Conservation (phyloP, 2,797 vertebrate genomes). For the Odontamblyopus rebecca region DNA sequence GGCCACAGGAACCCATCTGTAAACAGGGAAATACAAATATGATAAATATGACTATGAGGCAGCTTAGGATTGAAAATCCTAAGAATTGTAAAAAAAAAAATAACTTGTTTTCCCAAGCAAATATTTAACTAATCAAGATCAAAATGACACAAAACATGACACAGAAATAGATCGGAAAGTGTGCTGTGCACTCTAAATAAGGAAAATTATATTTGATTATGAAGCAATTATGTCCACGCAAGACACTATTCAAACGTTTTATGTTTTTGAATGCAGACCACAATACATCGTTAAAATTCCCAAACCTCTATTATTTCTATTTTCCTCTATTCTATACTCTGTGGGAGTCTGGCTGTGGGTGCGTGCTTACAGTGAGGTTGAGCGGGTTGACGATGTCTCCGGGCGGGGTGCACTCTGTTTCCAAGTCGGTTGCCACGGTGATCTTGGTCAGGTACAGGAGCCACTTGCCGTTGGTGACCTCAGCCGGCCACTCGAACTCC, state of each 20-base stretch:
- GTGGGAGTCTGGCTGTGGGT: too few species aligned
- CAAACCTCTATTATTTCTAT: background rate
- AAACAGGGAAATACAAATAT: background rate
- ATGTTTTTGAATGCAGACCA: background rate
- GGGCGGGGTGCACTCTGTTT: conserved; percentile 77
- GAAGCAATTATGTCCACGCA: too few species aligned
- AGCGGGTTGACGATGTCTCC: conserved; percentile 83
- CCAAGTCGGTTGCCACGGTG: conserved; percentile 66
- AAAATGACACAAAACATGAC: background rate
- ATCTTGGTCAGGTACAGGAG: conserved; percentile 93
- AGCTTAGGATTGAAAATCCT: too few species aligned
- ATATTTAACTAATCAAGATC: background rate
- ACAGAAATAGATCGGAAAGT: background rate
- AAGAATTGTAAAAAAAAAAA: too few species aligned
- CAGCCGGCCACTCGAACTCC: conserved; percentile 90
- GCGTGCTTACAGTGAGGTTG: conserved; percentile 85
- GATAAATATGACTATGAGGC: background rate
- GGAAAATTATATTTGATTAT: too few species aligned
- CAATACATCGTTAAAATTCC: background rate
- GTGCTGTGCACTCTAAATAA: background rate
- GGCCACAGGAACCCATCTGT: background rate
- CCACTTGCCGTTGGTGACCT: conserved; percentile 92
- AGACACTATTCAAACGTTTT: background rate
- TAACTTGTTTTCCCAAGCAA: too few species aligned
- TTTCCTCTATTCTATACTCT: background rate